Percentiles rank a stretch among this genome's conserved stretches.
These are phyloP conservation scores for Austrolebias charrua DNA, from an alignment of 2,797 vertebrate genomes.

Conservation along the genomic window DNA sequence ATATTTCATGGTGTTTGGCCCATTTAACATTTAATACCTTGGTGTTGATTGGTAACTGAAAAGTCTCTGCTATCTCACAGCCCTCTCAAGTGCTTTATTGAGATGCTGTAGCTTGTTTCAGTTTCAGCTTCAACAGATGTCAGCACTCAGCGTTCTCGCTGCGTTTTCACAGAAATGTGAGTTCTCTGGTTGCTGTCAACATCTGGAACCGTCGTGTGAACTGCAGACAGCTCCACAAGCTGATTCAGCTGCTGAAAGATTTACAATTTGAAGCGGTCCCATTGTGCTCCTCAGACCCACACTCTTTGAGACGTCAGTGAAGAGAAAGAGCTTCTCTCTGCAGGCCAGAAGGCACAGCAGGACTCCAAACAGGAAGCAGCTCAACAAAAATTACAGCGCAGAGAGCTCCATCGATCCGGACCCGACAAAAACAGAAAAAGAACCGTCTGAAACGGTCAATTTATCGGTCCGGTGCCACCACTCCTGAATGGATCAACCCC, in stretches of 20 bases:
- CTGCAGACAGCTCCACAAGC: neutral
- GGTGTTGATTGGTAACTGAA: no score
- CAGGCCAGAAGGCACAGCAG: neutral
- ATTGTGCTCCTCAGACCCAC: neutral
- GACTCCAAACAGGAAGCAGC: constrained; percentile 17
- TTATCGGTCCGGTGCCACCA: constrained; percentile 24
- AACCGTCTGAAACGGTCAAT: constrained; percentile 22
- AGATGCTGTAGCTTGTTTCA: no score
- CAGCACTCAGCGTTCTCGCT: no score
- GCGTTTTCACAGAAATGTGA: no score
- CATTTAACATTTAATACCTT: no score
- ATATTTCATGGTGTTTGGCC: no score
- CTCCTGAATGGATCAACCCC: constrained; percentile 9
- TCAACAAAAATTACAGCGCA: constrained; percentile 36
- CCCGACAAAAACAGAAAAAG: constrained; percentile 12
- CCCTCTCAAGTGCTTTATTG: no score
- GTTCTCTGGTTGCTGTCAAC: no score
- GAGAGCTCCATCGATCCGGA: constrained; percentile 33
- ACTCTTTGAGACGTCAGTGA: neutral
- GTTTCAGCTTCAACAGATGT: no score
- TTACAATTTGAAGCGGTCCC: neutral
- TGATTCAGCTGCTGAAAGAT: neutral
- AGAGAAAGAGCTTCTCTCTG: constrained; percentile 4
- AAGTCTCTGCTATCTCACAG: no score
- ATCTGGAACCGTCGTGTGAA: no score